Percentiles rank a stretch among this genome's conserved stretches.
phyloP scores from a whole-genome alignment of 2,888 invertebrate genomes.

The Poecilobothrus nobilitatus region DNA sequence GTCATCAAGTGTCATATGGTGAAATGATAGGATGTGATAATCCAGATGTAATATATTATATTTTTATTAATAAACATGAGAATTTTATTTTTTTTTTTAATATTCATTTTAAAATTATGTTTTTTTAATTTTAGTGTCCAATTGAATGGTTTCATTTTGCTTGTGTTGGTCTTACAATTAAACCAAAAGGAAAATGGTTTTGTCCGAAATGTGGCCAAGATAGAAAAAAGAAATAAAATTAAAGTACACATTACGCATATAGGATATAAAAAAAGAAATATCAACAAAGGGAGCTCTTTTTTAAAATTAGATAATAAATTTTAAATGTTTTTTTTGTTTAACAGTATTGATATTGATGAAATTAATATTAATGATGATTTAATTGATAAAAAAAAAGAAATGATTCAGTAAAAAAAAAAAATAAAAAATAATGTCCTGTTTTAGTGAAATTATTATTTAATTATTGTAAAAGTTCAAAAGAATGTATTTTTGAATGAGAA shows the following conservation, averaged over 20 bases:
- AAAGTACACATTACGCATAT: neutral
- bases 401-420: no score
- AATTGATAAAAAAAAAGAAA: no score
- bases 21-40: conserved; percentile 96
- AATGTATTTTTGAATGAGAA: no score
- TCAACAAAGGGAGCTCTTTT: no score
- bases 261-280: no score
- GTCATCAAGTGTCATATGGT: conserved; percentile 92
- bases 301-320: no score
- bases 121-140: conserved; percentile 48
- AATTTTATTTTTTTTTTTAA: neutral
- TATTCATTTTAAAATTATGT: neutral
- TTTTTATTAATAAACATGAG: neutral
- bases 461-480: no score
- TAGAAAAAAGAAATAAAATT: conserved; percentile 63
- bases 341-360: no score
- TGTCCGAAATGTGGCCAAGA: conserved; percentile 86
- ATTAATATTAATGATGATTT: no score
- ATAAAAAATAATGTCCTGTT: no score
- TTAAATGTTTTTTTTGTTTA: no score
- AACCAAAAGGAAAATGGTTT: conserved; percentile 90
- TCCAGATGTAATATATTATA: conserved; percentile 49
- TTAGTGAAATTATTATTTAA: no score
- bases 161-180: conserved; percentile 75
- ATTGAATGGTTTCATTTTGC: conserved; percentile 94